Evolutionary conservation across 2,113 vertebrate genomes (phyloP), one percentile per base, ranked within the genome.

Genomic region (Tachysurus fulvidraco): DNA sequence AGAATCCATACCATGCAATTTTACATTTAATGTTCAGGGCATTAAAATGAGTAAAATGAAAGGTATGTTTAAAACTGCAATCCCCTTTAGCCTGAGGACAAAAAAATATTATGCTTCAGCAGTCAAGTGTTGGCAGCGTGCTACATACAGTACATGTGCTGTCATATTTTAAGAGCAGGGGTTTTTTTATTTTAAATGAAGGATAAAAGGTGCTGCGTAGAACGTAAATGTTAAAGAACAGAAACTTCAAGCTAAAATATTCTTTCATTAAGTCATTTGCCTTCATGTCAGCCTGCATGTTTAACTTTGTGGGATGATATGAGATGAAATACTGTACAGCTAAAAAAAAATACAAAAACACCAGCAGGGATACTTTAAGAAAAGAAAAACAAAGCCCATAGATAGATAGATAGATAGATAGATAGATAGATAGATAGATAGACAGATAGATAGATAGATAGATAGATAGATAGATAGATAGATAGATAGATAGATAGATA

Each of bases 71-170:
- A 65, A 74, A 81, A 23, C 25, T 54, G 36, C 80, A 89, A 67
- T 69, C 64, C 44, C 86, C 69, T 65, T 28, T 83, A 11, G 71
- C 86, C 86, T 80, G 25, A 80, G 73, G 88, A 41, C 65, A 83
- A 77, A 73, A 79, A 80, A 71, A 30, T 25, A 60, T 52, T 71
- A 59, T 77, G 71, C 25, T 81, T 52, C 65, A 81, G 87, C 41
- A 81, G 64, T 89, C 86, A 81, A 74, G 89, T 89, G 55, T 65
- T 76, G 84, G 80, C 89, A 89, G 65, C 19, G 46, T 78, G 60
- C 59, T 54, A 83, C 30, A 71, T 64, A 14, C 50, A 55, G 60
- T 64, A 14, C 50, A 55, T 78, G 46, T n/a, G 65, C 25, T 60
- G 25, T 71, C 36, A 44, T 28, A 76, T 1, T 82, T 86, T 50